Conservation (phyloP, 2,797 vertebrate genomes). For the Parauchenoglanis ngamensis region DNA sequence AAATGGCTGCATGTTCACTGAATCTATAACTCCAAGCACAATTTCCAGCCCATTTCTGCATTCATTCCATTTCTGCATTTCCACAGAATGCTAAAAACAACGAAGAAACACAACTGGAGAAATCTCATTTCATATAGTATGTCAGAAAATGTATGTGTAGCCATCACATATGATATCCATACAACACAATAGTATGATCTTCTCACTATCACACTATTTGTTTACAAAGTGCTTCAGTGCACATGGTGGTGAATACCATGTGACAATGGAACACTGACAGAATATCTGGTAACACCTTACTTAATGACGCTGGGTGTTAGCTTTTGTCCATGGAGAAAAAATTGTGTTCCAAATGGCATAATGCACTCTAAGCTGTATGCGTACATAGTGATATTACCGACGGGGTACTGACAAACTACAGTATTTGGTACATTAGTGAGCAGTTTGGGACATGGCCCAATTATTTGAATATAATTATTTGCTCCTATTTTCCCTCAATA, state of each 20-base stretch:
- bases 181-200: background rate
- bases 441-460: background rate
- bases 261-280: background rate
- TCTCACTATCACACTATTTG: background rate
- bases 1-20: background rate
- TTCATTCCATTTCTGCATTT: background rate
- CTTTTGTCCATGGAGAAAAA: background rate
- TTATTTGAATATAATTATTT: background rate
- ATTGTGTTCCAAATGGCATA: background rate
- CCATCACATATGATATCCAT: background rate
- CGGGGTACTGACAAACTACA: background rate
- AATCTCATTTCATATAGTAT: background rate
- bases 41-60: constrained; percentile 5
- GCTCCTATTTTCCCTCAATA: background rate
- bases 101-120: background rate
- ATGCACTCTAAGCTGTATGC: background rate
- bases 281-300: background rate
- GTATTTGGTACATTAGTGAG: background rate
- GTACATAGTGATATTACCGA: background rate
- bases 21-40: background rate
- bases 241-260: background rate
- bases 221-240: background rate
- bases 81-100: background rate
- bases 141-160: background rate
- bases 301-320: background rate